phyloP scores from a whole-genome alignment of 23 tunicate species.

The Styela clava region DNA sequence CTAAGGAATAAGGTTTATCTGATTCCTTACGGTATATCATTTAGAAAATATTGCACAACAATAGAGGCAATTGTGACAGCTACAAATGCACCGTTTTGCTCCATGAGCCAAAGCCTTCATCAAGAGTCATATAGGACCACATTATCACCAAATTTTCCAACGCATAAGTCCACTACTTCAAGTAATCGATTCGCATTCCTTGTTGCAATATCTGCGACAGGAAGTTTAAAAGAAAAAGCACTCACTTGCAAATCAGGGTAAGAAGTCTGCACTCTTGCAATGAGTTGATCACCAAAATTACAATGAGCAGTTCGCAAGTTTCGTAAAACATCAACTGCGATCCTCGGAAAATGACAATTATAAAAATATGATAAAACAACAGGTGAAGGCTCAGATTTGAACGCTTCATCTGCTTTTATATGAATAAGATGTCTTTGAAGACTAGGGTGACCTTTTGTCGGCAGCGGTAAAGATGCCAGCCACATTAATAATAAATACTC shows the following conservation, averaged over 20 bases:
- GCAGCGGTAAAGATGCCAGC: slow-evolving; percentile 71
- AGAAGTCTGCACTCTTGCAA: slow-evolving; percentile 19
- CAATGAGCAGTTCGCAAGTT: slow-evolving; percentile 46
- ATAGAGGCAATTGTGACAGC: too few relatives aligned
- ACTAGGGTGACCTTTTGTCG: slow-evolving; percentile 72
- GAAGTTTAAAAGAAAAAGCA: slow-evolving; percentile 20
- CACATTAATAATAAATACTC: slow-evolving; percentile 69
- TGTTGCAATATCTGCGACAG: slow-evolving; percentile 28
- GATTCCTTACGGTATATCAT: too few relatives aligned
- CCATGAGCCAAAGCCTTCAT: neutral
- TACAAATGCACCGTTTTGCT: too few relatives aligned
- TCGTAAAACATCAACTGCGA: slow-evolving; percentile 60
- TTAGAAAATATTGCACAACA: neutral
- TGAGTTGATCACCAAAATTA: slow-evolving; percentile 49
- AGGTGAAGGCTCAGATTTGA: slow-evolving; percentile 30
- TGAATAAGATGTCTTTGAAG: slow-evolving; percentile 57
- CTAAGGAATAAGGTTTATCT: too few relatives aligned
- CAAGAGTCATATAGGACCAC: slow-evolving; percentile 13
- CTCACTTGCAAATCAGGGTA: slow-evolving; percentile 28
- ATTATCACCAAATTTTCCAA: slow-evolving; percentile 57
- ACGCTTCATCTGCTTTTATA: slow-evolving; percentile 68
- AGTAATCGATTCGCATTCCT: slow-evolving; percentile 42
- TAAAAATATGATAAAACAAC: slow-evolving; percentile 61
- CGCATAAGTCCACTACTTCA: slow-evolving; percentile 61
- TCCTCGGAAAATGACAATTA: slow-evolving; percentile 85